Base-by-base conservation (phyloP, 2,888 invertebrate species). In the Geophilus truncorum region DNA sequence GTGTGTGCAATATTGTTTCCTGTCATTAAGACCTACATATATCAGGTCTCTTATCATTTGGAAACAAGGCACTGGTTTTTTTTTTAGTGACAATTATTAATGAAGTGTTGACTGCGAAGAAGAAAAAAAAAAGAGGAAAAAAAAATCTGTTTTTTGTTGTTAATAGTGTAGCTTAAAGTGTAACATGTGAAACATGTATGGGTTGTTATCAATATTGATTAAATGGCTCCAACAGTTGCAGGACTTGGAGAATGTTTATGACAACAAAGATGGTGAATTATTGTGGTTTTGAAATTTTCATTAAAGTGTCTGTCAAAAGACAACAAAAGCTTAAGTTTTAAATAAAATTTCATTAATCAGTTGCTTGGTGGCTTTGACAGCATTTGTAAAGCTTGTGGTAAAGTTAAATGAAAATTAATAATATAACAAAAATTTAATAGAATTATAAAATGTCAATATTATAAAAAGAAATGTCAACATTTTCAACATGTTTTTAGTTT, bases 1-100 rank as follows among this genome's bases (percentile, higher is more conserved):
- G 25, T 28, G 70, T 70, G 70, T n/a, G 70, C 70, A 23, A 70
- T 70, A 70, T 70, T 70, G 70, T 70, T 51, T 70, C 70, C 25
- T 25, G 70, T 70, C 70, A 70, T 70, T 28, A 70, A n/a, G 28
- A 7, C 28, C 28, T 2, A 28, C 70, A 70, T 51, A 51, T 51
- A 70, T 70, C 70, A 70, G 28, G 23, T 25, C 5, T 12, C 6
- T 70, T 70, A 70, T 70, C 70, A 4, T n/a, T 70, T 28, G 70
- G 25, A 28, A 28, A 51, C 15, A 7, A 51, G 18, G 18, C 18
- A 18, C 40, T 40, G 40, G 15, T 40, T 40, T 51, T n/a, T 18
- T 51, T 15, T n/a, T n/a, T 5, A 51, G 7, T 7, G 7, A 7
- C 18, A 51, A 51, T 51, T 51, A 51, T 51, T 51, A 51, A 32